Base-by-base conservation (phyloP, 2,797 vertebrate genomes). In the Erpetoichthys calabaricus region DNA sequence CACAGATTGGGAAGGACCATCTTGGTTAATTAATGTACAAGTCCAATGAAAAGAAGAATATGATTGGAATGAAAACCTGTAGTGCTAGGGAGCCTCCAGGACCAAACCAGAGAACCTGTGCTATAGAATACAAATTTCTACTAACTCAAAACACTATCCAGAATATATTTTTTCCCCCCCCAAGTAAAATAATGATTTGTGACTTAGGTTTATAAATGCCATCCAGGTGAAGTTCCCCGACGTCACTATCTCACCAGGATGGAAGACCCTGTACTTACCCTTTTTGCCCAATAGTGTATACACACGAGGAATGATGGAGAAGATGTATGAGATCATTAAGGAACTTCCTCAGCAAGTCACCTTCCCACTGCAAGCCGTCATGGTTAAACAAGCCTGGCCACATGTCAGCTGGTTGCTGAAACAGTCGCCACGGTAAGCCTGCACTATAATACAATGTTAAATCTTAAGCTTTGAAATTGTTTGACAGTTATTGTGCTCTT, bases 351-450 rank as follows among this genome's bases (percentile, higher is more conserved):
- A 92, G 66, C 80, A 59, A 66, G 73, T 91, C 62, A 89, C 88
- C 3, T 91, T 91, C 63, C 89, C 89, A 0, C 65, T 83, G 58
- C 71, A 81, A 5, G 81, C 86, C 1, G 60, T 83, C 67, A 66
- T 91, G 76, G 76, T 50, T 2, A 80, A 71, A 47, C 64, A 62
- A 0, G 79, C 83, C 47, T 93, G 89, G 89, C 78, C 82, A 50
- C 79, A 90, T 64, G 72, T 93, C 67, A 86, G 78, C 70, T 92
- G 89, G 90, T 77, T 92, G 50, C 83, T 93, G 57, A 79, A 64
- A 62, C 88, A 86, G 55, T 89, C 87, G 1, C 61, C 86, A 57
- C 78, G 86, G 89, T 91, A 75, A 81, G 47, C 5, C 25, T 25
- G 25, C 25, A 25, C n/a, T 8, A n/a, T 3, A n/a, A 57, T n/a